Evolutionary conservation across 1,140 invertebrate species (phyloP).

Genomic region (Neoseiulus cucumeris): DNA sequence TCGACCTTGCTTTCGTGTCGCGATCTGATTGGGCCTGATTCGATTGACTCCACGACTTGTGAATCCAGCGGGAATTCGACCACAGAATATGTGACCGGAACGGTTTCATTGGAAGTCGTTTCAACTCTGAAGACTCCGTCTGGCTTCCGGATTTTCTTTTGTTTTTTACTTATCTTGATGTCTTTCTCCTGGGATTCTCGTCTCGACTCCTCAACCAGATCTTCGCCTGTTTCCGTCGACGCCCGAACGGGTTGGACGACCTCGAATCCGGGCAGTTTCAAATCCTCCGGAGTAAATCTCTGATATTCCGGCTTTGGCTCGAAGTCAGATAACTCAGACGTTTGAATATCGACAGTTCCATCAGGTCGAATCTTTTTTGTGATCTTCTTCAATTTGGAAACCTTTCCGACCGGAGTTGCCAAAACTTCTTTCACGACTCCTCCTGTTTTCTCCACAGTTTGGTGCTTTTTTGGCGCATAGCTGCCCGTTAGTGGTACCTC

Average conservation of each 20-base stretch:
- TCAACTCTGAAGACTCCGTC: not conserved
- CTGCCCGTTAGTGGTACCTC: not conserved
- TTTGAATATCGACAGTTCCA: not conserved
- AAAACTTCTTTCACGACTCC: not conserved
- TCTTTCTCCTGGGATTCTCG: not conserved
- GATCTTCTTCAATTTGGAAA: not conserved
- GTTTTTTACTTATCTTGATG: not conserved
- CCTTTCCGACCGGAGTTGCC: not conserved
- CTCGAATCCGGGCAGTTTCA: not conserved
- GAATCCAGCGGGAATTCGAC: not conserved
- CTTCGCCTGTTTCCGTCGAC: not conserved
- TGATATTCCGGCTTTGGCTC: not conserved
- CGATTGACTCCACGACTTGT: not conserved
- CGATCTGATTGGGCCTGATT: not conserved
- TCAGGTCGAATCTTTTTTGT: not conserved
- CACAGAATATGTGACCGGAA: not conserved
- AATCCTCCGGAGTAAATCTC: not conserved
- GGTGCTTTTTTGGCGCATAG: not conserved
- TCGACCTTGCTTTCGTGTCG: not conserved
- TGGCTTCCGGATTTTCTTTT: not conserved
- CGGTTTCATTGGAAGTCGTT: not conserved
- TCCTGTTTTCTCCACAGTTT: not conserved
- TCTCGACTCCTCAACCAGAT: not conserved
- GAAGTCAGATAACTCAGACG: not conserved
- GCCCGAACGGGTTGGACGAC: not conserved